phyloP scores from a whole-genome alignment of 1,140 invertebrate species.

The Ceratina australensis region DNA sequence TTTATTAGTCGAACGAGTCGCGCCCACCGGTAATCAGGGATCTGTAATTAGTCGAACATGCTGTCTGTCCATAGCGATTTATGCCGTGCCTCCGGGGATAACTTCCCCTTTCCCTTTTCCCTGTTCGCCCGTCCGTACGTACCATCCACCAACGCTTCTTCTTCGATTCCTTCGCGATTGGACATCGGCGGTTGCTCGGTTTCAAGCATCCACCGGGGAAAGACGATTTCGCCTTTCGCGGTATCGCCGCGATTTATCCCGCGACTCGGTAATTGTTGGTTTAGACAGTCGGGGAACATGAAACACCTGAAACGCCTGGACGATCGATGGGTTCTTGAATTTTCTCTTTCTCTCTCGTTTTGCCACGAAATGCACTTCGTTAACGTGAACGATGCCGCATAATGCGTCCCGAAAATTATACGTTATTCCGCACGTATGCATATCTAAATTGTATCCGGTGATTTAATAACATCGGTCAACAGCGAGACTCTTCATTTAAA shows the following conservation, averaged over 20 bases:
- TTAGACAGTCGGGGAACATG: constrained; percentile 40
- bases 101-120: constrained; percentile 39
- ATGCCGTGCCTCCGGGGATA: constrained; percentile 67
- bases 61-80: constrained; percentile 75
- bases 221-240: constrained; percentile 45
- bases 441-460: constrained; percentile 7
- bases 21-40: constrained; percentile 75
- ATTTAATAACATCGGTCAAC: not conserved
- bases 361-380: constrained; percentile 11
- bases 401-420: constrained; percentile 28
- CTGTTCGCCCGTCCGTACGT: constrained; percentile 15
- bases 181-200: constrained; percentile 15
- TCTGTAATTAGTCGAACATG: constrained; percentile 78
- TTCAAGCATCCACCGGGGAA: constrained; percentile 38
- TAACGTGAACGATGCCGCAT: not conserved
- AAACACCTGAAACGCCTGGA: not conserved
- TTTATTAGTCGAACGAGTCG: constrained; percentile 70
- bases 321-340: constrained; percentile 49
- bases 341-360: too few species aligned
- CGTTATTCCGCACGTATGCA: not conserved
- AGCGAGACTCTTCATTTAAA: not conserved
- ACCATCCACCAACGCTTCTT: constrained; percentile 51
- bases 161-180: constrained; percentile 41
- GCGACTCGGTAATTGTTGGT: constrained; percentile 56
- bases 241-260: constrained; percentile 53